Conservation (phyloP, 2,888 invertebrate species). For the Platycheirus albimanus region DNA sequence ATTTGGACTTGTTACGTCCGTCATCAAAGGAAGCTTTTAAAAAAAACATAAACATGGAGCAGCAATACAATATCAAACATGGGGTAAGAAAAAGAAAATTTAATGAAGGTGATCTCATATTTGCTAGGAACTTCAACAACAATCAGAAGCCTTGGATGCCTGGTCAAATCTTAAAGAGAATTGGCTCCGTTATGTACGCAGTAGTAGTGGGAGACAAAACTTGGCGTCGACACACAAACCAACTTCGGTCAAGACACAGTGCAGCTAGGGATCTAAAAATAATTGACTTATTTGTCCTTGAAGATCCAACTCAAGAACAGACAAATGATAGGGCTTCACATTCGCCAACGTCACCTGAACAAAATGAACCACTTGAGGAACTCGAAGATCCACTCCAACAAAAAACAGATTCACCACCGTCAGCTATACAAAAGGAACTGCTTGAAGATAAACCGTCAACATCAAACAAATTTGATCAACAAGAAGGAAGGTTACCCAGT, state of each 20-base stretch:
- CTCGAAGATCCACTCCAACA: too few species aligned
- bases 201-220: slow-evolving; percentile 20
- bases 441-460: slow-evolving; percentile 1
- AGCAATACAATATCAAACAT: slow-evolving; percentile 21
- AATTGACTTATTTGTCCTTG: slow-evolving; percentile 9
- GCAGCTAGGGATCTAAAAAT: slow-evolving; percentile 13
- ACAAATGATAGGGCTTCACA: background rate
- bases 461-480: background rate
- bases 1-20: slow-evolving; percentile 2
- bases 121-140: too few species aligned
- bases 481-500: background rate
- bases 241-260: slow-evolving; percentile 22
- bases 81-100: too few species aligned
- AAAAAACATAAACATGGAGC: background rate
- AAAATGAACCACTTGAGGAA: background rate
- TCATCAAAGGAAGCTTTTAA: background rate
- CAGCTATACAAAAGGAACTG: background rate
- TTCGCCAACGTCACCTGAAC: background rate
- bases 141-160: slow-evolving; percentile 4
- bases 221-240: slow-evolving; percentile 22
- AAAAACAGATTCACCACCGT: too few species aligned
- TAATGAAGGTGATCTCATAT: too few species aligned
- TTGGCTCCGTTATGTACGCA: slow-evolving; percentile 22
- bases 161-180: background rate
- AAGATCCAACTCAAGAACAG: background rate